Evolutionary conservation across 2,888 invertebrate genomes (phyloP).

Genomic region (Lasioglossum figueresi): DNA sequence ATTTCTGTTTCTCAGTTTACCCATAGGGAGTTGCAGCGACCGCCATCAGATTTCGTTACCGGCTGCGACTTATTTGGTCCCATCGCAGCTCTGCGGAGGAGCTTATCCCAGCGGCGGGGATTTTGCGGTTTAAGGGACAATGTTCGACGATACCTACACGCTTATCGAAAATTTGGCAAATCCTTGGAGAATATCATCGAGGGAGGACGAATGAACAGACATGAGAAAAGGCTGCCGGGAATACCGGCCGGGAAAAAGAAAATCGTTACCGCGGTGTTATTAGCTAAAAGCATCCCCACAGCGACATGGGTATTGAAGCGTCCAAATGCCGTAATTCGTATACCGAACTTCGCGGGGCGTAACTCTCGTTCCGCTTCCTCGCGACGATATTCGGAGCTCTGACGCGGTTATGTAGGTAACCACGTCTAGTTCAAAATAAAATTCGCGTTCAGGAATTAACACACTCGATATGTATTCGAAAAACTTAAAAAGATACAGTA

Average conservation of each 20-base stretch:
- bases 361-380: too few species aligned
- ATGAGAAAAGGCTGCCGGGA: background rate
- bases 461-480: too few species aligned
- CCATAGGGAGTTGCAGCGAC: background rate
- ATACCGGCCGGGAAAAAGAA: background rate
- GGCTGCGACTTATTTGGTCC: background rate
- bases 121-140: background rate
- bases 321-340: too few species aligned
- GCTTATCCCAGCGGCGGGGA: background rate
- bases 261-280: constrained; percentile 37
- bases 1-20: background rate
- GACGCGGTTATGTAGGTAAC: too few species aligned
- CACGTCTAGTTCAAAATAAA: too few species aligned
- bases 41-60: background rate
- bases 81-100: background rate
- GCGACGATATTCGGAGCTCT: too few species aligned
- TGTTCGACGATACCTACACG: background rate
- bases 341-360: too few species aligned
- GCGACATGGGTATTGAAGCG: constrained; percentile 25
- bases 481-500: too few species aligned
- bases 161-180: constrained; percentile 14
- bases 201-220: background rate
- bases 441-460: too few species aligned
- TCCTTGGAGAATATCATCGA: background rate
- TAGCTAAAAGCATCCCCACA: constrained; percentile 48